phyloP scores from a whole-genome alignment of 2,888 invertebrate species.

The Melitaea athalia region DNA sequence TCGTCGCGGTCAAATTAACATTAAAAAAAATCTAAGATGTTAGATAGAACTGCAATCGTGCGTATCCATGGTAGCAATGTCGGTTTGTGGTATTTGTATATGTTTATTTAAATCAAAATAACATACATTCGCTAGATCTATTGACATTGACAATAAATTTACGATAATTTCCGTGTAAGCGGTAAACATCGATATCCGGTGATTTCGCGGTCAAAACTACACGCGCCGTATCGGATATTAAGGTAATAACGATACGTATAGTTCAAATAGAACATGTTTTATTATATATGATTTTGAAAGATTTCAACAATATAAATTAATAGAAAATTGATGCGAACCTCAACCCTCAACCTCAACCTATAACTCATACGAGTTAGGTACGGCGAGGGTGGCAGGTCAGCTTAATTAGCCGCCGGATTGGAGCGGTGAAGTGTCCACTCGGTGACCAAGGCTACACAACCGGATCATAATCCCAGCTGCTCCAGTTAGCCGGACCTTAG shows the following conservation, averaged over 20 bases:
- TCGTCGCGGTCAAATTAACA: constrained; percentile 59
- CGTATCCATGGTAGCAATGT: constrained; percentile 40
- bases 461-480: constrained; percentile 77
- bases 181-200: constrained; percentile 20
- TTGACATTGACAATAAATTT: constrained; percentile 21
- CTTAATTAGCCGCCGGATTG: constrained; percentile 75
- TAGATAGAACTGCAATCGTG: constrained; percentile 45
- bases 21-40: constrained; percentile 47
- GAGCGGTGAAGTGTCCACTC: constrained; percentile 79
- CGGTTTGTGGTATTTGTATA: constrained; percentile 28
- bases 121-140: constrained; percentile 13
- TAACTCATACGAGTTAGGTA: no score
- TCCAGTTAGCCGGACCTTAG: constrained; percentile 78
- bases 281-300: neutral
- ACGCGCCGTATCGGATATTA: constrained; percentile 1
- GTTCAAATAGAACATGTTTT: neutral
- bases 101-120: constrained; percentile 21
- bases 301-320: neutral
- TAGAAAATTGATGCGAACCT: neutral
- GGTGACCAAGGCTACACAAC: constrained; percentile 77
- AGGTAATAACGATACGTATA: neutral
- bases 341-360: no score
- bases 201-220: constrained; percentile 19
- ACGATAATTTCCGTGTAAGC: constrained; percentile 16
- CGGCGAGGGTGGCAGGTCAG: constrained; percentile 56